Conservation (phyloP, 2,888 invertebrate species). For the Exephanes ischioxanthus region DNA sequence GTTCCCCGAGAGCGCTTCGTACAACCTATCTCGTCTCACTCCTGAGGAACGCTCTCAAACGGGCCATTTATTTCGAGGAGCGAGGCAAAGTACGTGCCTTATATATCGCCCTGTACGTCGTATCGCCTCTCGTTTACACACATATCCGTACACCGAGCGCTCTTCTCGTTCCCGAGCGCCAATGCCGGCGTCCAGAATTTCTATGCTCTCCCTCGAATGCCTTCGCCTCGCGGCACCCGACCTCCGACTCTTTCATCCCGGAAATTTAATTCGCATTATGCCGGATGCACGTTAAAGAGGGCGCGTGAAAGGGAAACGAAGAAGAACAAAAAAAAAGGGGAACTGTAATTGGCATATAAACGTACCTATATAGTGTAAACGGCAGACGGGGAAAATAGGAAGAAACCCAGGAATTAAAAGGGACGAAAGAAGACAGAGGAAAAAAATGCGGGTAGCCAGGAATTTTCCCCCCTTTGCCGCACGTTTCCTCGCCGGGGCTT, state of each 20-base stretch:
- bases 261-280: conserved; percentile 69
- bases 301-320: conserved; percentile 45
- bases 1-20: neutral
- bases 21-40: neutral
- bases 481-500: conserved; percentile 31
- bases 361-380: conserved; percentile 32
- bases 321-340: conserved; percentile 31
- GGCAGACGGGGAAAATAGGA: conserved; percentile 36
- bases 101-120: conserved; percentile 41
- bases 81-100: conserved; percentile 34
- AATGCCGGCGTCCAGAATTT: conserved; percentile 18
- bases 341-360: conserved; percentile 28
- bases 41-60: conserved; percentile 45
- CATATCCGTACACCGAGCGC: conserved; percentile 26
- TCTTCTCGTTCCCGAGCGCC: neutral
- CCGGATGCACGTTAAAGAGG: conserved; percentile 49
- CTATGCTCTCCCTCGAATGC: conserved; percentile 27
- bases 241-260: conserved; percentile 55
- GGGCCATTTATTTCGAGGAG: conserved; percentile 33
- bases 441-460: conserved; percentile 48
- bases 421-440: conserved; percentile 7
- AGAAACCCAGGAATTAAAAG: conserved; percentile 6
- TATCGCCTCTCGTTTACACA: conserved; percentile 34
- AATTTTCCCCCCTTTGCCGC: conserved; percentile 31
- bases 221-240: conserved; percentile 14